Evolutionary conservation across 1,140 invertebrate genomes (phyloP), one percentile per base, ranked within the genome.

Genomic region (Diachasma alloeum): DNA sequence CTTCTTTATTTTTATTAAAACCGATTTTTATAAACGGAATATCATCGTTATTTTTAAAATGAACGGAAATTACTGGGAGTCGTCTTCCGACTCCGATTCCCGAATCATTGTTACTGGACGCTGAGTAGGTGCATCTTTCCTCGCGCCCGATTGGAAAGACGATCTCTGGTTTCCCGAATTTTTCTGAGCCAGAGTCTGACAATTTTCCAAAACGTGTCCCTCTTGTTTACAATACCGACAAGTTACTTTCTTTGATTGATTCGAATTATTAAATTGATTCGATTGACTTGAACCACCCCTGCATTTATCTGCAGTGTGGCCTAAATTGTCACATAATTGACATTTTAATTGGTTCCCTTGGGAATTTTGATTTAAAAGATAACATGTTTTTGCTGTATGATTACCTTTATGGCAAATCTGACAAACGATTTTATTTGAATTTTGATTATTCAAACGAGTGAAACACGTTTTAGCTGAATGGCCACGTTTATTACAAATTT

Each of bases 401-500:
- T 53, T 69, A 0, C 6, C 19, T 3, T 24, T 15, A 1, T 70
- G n/a, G 37, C 75, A 71, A 26, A 76, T 31, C n/a, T 76, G 75
- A n/a, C 74, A 63, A 44, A 26, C 26, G 8, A 17, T 13, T 0
- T 69, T 68, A 19, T 17, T n/a, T 53, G 19, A 74, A 17, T 42
- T 53, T 22, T 36, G 42, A 53, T 17, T 53, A 70, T 59, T 9
- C 72, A 42, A 26, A 24, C 66, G 26, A 15, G 17, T 37, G 8
- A 42, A 37, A 44, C 72, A 74, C 56, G 26, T 63, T 74, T 66
- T 66, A 8, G 72, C 72, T 4, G 37, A 63, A 66, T 74, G 72
- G n/a, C 72, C 72, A 3, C 39, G 5, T 22, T 37, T 66, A 19
- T 74, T 24, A 19, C 56, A 74, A 63, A 66, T 1, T 42, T 74